phyloP scores from a whole-genome alignment of 1,140 invertebrate species.

The Olivierus martensii region DNA sequence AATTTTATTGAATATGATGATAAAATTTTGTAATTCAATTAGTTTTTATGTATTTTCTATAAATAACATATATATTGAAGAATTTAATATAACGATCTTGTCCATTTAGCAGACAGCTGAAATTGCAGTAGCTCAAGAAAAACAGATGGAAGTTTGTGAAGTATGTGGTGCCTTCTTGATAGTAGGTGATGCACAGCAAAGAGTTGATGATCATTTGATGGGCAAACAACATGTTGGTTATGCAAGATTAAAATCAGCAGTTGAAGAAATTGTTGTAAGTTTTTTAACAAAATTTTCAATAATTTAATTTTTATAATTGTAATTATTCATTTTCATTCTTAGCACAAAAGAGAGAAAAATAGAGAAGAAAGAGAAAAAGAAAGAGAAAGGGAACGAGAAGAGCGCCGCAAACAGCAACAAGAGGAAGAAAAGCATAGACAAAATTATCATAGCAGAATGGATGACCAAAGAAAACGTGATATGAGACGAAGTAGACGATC shows the following conservation, averaged over 20 bases:
- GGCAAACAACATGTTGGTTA: constrained; percentile 96
- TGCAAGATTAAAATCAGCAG: constrained; percentile 48
- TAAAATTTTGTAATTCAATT: background rate
- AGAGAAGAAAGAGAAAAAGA: constrained; percentile 26
- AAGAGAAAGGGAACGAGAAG: constrained; percentile 25
- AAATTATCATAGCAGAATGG: constrained; percentile 21
- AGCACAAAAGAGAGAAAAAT: constrained; percentile 21
- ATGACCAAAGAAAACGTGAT: constrained; percentile 4
- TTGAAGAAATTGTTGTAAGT: constrained; percentile 42
- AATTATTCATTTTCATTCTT: background rate
- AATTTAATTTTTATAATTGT: background rate
- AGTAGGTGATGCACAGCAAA: constrained; percentile 89
- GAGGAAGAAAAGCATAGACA: constrained; percentile 15
- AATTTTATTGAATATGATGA: too few relatives aligned
- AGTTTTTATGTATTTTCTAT: too few relatives aligned
- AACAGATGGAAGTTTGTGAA: constrained; percentile 92
- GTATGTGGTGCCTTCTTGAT: constrained; percentile 97
- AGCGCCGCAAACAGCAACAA: constrained; percentile 16
- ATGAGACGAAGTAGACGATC: constrained; percentile 1
- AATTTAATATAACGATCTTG: constrained; percentile 13
- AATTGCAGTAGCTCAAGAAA: constrained; percentile 72
- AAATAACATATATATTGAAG: background rate
- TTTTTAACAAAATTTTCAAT: background rate
- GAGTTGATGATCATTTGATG: constrained; percentile 94
- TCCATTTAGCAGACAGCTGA: constrained; percentile 45